Evolutionary conservation across 2,888 invertebrate genomes (phyloP).

Genomic region (Caenorhabditis imperialis): DNA sequence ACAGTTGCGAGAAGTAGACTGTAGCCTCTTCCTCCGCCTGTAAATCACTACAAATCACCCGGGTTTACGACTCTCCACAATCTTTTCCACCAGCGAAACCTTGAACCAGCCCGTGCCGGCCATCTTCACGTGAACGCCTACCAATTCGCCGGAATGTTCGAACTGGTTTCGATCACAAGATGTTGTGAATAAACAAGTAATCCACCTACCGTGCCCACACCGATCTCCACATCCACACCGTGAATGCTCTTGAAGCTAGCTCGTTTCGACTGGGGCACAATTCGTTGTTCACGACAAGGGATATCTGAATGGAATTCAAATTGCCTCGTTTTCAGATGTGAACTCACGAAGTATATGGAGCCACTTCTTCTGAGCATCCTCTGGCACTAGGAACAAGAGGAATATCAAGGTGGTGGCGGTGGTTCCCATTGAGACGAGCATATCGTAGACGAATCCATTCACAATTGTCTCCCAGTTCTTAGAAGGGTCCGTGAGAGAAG

Average conservation of each 20-base stretch:
- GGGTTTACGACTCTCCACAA: slow-evolving; percentile 6
- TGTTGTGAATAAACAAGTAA: neutral
- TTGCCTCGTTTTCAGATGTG: too few relatives aligned
- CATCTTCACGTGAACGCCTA: too few relatives aligned
- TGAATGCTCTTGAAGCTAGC: slow-evolving; percentile 31
- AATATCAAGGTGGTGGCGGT: slow-evolving; percentile 19
- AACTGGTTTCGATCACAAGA: neutral
- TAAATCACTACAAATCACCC: slow-evolving; percentile 35
- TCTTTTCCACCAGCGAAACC: too few relatives aligned
- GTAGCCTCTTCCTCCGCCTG: slow-evolving; percentile 52
- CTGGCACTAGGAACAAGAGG: slow-evolving; percentile 23
- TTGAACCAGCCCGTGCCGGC: too few relatives aligned
- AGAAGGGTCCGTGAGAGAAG: slow-evolving; percentile 16
- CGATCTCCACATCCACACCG: slow-evolving; percentile 33
- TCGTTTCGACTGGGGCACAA: slow-evolving; percentile 16
- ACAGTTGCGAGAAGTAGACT: slow-evolving; percentile 50
- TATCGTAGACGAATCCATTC: slow-evolving; percentile 42
- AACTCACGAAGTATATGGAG: slow-evolving; percentile 18
- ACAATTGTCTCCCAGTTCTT: slow-evolving; percentile 31
- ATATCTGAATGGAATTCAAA: slow-evolving; percentile 3
- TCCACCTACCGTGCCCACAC: slow-evolving; percentile 22
- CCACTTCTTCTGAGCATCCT: slow-evolving; percentile 23
- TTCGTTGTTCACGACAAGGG: neutral
- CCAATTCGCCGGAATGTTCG: too few relatives aligned
- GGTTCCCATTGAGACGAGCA: slow-evolving; percentile 22